These are phyloP conservation scores for Automeris io DNA, from an alignment of 2,888 invertebrate genomes.

Conservation along the genomic window DNA sequence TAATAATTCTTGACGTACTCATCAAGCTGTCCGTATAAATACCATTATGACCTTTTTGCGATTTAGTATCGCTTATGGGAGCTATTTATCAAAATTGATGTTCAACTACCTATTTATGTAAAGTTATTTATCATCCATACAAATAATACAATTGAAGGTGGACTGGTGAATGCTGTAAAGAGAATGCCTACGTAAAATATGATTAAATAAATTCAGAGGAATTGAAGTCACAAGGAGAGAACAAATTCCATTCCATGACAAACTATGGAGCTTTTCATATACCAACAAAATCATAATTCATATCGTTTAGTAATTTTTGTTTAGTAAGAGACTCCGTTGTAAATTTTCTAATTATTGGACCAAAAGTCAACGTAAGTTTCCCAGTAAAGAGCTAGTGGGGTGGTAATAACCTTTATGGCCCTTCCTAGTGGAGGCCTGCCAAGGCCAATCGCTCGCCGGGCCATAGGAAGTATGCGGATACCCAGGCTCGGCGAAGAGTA, in stretches of 20 bases:
- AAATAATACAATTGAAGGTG: constrained; percentile 4
- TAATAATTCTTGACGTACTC: constrained; percentile 31
- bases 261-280: too few relatives aligned
- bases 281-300: too few relatives aligned
- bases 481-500: too few relatives aligned
- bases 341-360: too few relatives aligned
- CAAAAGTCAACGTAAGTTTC: too few relatives aligned
- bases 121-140: constrained; percentile 6
- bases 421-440: too few relatives aligned
- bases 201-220: not conserved
- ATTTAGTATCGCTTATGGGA: constrained; percentile 12
- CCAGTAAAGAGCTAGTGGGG: too few relatives aligned
- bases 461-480: too few relatives aligned
- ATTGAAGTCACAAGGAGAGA: not conserved
- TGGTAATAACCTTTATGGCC: too few relatives aligned
- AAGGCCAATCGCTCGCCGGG: too few relatives aligned
- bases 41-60: constrained; percentile 29
- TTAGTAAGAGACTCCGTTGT: too few relatives aligned
- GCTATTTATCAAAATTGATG: constrained; percentile 15
- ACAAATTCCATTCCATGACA: not conserved
- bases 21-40: constrained; percentile 35
- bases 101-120: constrained; percentile 6
- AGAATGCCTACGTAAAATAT: constrained; percentile 2
- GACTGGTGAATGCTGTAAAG: constrained; percentile 2
- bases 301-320: too few relatives aligned